A percentile compares a stretch with the other conserved stretches of the same genome.
These are phyloP conservation scores for Troides aeacus DNA, from an alignment of 2,888 invertebrate genomes.

Conservation along the genomic window DNA sequence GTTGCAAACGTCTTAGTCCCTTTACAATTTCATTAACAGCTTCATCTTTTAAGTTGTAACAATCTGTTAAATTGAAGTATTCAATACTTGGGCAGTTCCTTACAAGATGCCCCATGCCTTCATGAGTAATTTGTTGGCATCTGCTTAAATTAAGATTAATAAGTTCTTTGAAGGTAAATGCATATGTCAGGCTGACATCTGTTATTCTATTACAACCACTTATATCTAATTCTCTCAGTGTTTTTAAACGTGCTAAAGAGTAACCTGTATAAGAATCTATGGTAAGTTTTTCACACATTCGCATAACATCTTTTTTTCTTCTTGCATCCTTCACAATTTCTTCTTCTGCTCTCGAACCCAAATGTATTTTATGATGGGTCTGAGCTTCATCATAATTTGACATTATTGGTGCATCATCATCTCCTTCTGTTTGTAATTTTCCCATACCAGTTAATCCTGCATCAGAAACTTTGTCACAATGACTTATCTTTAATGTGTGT, in stretches of 20 bases:
- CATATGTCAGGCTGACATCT: conserved; percentile 85
- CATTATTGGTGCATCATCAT: conserved; percentile 58
- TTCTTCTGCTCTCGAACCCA: conserved; percentile 84
- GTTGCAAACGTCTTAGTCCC: conserved; percentile 72
- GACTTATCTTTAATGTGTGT: conserved; percentile 81
- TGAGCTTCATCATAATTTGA: conserved; percentile 51
- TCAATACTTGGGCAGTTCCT: conserved; percentile 85
- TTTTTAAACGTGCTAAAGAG: conserved; percentile 76
- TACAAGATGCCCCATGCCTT: conserved; percentile 82
- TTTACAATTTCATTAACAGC: conserved; percentile 66
- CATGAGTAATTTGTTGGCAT: conserved; percentile 84
- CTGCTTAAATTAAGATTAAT: conserved; percentile 81
- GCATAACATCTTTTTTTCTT: conserved; percentile 82
- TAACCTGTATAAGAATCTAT: conserved; percentile 68
- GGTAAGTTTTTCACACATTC: conserved; percentile 79
- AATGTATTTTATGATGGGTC: conserved; percentile 69
- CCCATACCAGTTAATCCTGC: conserved; percentile 85
- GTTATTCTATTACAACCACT: conserved; percentile 85
- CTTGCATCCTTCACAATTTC: conserved; percentile 84
- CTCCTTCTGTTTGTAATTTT: conserved; percentile 57
- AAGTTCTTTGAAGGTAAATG: conserved; percentile 84
- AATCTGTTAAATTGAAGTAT: conserved; percentile 83
- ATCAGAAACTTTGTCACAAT: conserved; percentile 85
- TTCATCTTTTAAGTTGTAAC: conserved; percentile 84
- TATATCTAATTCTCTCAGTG: conserved; percentile 81